Percentiles rank a stretch among this genome's conserved stretches.
Evolutionary conservation across 2,797 vertebrate species (phyloP).

Genomic region (Melanotaenia maccullochi): DNA sequence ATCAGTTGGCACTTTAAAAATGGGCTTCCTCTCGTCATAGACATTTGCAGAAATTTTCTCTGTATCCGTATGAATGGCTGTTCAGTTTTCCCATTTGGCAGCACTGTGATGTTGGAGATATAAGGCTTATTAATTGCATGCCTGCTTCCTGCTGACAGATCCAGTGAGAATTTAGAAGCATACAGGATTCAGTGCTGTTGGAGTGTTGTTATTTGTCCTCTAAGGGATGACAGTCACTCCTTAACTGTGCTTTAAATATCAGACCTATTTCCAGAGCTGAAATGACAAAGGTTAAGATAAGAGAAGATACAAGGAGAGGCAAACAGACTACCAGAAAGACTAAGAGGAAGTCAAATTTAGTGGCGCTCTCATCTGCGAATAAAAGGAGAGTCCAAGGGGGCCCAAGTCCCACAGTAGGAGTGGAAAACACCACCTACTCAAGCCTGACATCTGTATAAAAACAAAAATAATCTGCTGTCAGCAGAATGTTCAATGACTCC

Average conservation of each 20-base stretch:
- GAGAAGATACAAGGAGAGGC: conserved; percentile 34
- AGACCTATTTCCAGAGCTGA: conserved; percentile 69
- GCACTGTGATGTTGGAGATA: conserved; percentile 60
- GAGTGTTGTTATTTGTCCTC: conserved; percentile 69
- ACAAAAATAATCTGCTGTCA: conserved; percentile 93
- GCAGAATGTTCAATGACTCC: conserved; percentile 88
- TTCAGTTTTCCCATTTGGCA: conserved; percentile 33
- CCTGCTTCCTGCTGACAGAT: conserved; percentile 69
- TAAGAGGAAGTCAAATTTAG: conserved; percentile 31
- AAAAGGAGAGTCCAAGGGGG: conserved; percentile 47
- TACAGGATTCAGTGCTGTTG: conserved; percentile 35
- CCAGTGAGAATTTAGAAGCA: conserved; percentile 59
- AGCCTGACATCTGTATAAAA: conserved; percentile 90
- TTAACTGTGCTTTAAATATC: conserved; percentile 77
- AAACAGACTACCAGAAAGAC: conserved; percentile 16
- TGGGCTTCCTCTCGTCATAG: conserved; percentile 44
- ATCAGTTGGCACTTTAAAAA: conserved; percentile 59
- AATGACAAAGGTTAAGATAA: conserved; percentile 63
- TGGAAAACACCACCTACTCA: conserved; percentile 86
- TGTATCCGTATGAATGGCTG: conserved; percentile 44
- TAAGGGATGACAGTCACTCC: conserved; percentile 63
- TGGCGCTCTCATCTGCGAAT: conserved; percentile 42
- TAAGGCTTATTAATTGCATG: conserved; percentile 70
- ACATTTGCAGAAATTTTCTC: conserved; percentile 39
- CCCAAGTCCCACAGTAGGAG: conserved; percentile 61